Percentiles rank a stretch among this genome's conserved stretches.
These are phyloP conservation scores for Microtus richardsoni DNA, from an alignment of 2,113 vertebrate species.

Conservation along the genomic window DNA sequence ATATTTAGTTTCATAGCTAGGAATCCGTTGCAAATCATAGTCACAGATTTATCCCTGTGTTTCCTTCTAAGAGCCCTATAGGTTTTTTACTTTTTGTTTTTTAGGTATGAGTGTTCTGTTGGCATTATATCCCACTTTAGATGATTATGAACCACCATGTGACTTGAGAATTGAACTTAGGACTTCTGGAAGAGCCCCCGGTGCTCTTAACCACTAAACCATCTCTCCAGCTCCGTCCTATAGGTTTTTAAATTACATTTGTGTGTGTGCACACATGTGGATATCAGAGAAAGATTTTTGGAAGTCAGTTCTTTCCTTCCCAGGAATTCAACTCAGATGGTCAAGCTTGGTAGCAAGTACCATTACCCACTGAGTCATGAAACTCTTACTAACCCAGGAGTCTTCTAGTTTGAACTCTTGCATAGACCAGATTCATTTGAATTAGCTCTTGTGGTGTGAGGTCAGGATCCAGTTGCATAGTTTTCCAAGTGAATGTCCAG, in stretches of 20 bases:
- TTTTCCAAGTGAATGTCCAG: neutral
- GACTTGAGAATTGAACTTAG: neutral
- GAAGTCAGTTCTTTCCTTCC: neutral
- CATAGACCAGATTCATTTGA: neutral
- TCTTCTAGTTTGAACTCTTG: neutral
- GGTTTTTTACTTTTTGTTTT: neutral
- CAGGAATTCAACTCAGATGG: neutral
- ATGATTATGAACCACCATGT: neutral
- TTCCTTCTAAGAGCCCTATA: neutral
- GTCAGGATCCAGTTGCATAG: neutral
- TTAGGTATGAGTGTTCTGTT: neutral
- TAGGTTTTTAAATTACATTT: neutral
- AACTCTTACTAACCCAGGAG: neutral
- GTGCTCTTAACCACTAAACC: neutral
- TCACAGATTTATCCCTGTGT: neutral
- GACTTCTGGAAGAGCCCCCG: neutral
- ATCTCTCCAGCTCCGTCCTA: neutral
- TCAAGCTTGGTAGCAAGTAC: neutral
- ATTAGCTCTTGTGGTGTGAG: neutral
- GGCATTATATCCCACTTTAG: neutral
- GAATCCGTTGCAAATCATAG: neutral
- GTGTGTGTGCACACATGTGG: neutral
- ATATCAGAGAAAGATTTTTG: neutral
- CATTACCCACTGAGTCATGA: neutral
- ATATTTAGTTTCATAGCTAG: neutral